These are phyloP conservation scores for Mactromeris polynyma DNA, from an alignment of 2,888 invertebrate species.

Conservation along the genomic window DNA sequence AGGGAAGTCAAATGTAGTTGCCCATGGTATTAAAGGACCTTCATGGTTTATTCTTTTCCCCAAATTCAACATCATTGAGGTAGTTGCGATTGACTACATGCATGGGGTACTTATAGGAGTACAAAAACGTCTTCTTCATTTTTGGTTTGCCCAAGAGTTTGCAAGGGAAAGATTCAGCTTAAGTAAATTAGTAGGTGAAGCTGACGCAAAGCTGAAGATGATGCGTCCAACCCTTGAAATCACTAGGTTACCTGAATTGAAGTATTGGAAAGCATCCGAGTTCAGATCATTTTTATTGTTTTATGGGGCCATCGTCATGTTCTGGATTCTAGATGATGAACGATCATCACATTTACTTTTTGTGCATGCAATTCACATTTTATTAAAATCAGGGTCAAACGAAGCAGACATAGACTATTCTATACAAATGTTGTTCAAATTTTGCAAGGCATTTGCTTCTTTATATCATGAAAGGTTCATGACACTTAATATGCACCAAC, in stretches of 20 bases:
- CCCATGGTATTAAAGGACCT: slow-evolving; percentile 49
- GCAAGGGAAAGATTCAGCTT: background rate
- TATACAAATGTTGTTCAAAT: slow-evolving; percentile 16
- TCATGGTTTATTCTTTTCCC: slow-evolving; percentile 52
- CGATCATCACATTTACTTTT: slow-evolving; percentile 21
- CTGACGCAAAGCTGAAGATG: background rate
- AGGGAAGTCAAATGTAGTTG: slow-evolving; percentile 32
- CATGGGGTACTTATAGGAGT: slow-evolving; percentile 53
- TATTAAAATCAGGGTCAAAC: slow-evolving; percentile 19
- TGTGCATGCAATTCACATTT: slow-evolving; percentile 23
- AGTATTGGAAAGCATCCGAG: slow-evolving; percentile 31
- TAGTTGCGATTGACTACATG: slow-evolving; percentile 50
- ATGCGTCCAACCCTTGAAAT: slow-evolving; percentile 27
- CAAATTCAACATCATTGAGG: slow-evolving; percentile 31
- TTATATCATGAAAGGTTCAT: slow-evolving; percentile 56
- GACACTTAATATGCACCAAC: slow-evolving; percentile 63
- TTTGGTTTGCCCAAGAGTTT: slow-evolving; percentile 9
- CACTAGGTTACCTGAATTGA: slow-evolving; percentile 23
- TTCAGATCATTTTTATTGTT: slow-evolving; percentile 26
- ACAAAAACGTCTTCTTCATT: background rate
- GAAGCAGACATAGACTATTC: background rate
- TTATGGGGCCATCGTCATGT: slow-evolving; percentile 16
- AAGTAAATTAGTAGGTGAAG: background rate
- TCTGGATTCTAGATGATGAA: slow-evolving; percentile 26
- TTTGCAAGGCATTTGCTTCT: background rate